These are phyloP conservation scores for Leptarthrus brevirostris DNA, from an alignment of 2,888 invertebrate species.

Conservation along the genomic window DNA sequence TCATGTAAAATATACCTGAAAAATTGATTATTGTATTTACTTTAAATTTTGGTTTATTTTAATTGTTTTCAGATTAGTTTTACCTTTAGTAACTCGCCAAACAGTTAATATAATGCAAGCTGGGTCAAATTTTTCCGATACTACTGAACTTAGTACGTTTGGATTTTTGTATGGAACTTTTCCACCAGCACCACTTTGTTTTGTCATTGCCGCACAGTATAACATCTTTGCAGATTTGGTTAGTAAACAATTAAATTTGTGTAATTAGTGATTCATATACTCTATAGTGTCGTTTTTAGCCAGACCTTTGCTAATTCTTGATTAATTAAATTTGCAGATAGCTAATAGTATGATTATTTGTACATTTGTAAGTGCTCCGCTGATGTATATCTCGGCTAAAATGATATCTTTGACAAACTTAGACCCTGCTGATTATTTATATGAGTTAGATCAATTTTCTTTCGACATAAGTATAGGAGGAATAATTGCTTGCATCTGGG, in stretches of 20 bases:
- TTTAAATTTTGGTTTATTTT: too few species aligned
- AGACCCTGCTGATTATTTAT: constrained; percentile 77
- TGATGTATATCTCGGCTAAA: constrained; percentile 95
- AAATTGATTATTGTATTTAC: too few species aligned
- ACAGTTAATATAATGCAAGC: constrained; percentile 81
- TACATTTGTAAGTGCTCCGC: constrained; percentile 92
- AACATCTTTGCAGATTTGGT: constrained; percentile 88
- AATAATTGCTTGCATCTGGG: constrained; percentile 81
- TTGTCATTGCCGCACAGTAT: constrained; percentile 92
- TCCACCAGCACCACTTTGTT: constrained; percentile 95
- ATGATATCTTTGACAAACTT: constrained; percentile 84
- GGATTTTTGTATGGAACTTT: constrained; percentile 96
- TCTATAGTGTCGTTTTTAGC: background rate
- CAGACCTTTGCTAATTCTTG: background rate
- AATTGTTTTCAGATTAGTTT: constrained; percentile 71
- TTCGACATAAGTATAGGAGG: constrained; percentile 87
- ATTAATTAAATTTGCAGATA: constrained; percentile 72
- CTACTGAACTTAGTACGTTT: constrained; percentile 86
- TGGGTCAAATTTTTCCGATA: constrained; percentile 78
- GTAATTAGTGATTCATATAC: too few species aligned
- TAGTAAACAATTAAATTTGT: too few species aligned
- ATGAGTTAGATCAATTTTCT: constrained; percentile 81
- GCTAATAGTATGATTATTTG: constrained; percentile 95
- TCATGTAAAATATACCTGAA: too few species aligned
- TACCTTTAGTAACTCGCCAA: constrained; percentile 89